Conservation (phyloP, 2,797 vertebrate species). For the Paguma larvata region DNA sequence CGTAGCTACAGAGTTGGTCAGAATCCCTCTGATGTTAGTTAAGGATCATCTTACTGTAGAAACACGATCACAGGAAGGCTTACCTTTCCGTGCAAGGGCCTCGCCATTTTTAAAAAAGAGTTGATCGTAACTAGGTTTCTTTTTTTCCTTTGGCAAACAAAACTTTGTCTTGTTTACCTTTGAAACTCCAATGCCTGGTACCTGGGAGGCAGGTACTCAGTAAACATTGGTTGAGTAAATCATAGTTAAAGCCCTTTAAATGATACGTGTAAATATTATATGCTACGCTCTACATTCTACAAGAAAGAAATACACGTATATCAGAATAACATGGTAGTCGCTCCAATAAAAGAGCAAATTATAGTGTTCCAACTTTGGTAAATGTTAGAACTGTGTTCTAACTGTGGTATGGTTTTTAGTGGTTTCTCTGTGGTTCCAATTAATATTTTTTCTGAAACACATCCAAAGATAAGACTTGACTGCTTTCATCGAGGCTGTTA, state of each 20-base stretch:
- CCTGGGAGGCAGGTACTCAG: not conserved
- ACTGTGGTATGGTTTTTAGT: not conserved
- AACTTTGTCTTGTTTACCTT: not conserved
- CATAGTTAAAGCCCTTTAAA: not conserved
- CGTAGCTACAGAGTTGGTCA: not conserved
- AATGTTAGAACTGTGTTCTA: not conserved
- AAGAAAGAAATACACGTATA: not conserved
- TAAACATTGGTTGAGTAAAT: not conserved
- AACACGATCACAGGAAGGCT: not conserved
- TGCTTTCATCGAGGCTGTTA: not conserved
- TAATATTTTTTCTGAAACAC: slow-evolving; percentile 33
- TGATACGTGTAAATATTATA: not conserved
- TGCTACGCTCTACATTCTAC: not conserved
- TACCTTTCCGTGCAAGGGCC: not conserved
- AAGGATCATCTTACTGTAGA: not conserved
- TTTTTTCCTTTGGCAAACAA: not conserved
- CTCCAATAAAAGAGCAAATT: not conserved
- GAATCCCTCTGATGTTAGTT: not conserved
- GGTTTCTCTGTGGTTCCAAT: not conserved
- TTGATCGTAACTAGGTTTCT: not conserved
- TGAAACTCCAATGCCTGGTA: not conserved
- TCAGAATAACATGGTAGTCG: not conserved
- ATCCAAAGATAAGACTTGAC: not conserved
- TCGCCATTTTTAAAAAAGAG: not conserved
- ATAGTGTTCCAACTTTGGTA: not conserved